Evolutionary conservation across 2,888 invertebrate species (phyloP).

Genomic region (Sinotaia quadrata): DNA sequence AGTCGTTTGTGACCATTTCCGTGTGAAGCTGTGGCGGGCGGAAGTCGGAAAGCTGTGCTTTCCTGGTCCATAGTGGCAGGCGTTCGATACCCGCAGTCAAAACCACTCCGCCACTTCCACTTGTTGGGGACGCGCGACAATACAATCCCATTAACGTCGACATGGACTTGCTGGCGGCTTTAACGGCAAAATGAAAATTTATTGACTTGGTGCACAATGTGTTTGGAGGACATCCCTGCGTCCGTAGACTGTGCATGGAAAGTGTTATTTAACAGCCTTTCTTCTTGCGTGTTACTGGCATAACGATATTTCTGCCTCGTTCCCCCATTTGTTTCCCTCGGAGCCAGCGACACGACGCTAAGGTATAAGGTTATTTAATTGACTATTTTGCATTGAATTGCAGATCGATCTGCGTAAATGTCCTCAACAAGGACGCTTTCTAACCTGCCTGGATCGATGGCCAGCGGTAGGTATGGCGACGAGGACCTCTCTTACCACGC

Average conservation of each 20-base stretch:
- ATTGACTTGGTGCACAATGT: slow-evolving; percentile 29
- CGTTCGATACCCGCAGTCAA: slow-evolving; percentile 3
- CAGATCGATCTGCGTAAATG: slow-evolving; percentile 18
- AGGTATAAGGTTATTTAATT: slow-evolving; percentile 23
- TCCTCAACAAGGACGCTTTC: slow-evolving; percentile 5
- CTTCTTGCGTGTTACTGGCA: neutral
- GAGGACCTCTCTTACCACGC: neutral
- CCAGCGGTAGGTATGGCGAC: slow-evolving; percentile 21
- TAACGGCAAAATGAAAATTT: slow-evolving; percentile 33
- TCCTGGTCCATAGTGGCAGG: neutral
- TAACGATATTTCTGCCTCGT: slow-evolving; percentile 7
- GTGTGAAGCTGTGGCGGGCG: neutral
- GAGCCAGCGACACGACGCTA: slow-evolving; percentile 2
- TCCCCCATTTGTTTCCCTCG: slow-evolving; percentile 13
- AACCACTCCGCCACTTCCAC: slow-evolving; percentile 23
- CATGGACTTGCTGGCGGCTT: slow-evolving; percentile 27
- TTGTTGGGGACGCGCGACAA: slow-evolving; percentile 28
- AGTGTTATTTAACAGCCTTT: slow-evolving; percentile 20
- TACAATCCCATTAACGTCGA: slow-evolving; percentile 36
- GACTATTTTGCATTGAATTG: slow-evolving; percentile 28
- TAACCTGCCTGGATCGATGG: neutral
- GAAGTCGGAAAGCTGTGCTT: slow-evolving; percentile 13
- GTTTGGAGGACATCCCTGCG: neutral
- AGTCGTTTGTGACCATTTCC: slow-evolving; percentile 2
- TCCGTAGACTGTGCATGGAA: neutral